Evolutionary conservation across 2,113 vertebrate genomes (phyloP), one percentile per base, ranked within the genome.

Genomic region (Thalassoma bifasciatum): DNA sequence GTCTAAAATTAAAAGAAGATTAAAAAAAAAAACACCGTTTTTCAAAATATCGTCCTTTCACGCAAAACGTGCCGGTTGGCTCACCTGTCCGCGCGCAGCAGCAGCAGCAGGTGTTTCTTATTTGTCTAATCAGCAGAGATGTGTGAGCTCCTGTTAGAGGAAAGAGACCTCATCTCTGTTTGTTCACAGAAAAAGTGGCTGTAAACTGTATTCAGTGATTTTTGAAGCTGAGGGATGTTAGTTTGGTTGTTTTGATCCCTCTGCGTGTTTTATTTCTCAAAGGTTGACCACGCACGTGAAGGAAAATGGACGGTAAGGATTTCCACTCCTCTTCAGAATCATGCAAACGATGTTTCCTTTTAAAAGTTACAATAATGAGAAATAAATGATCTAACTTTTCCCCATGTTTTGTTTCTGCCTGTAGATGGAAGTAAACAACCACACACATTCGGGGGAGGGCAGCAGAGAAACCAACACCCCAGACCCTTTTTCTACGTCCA

Each of bases 401-500:
- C 1, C 5, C n/a, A 17, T 74, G 1, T 19, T 49, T 11, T 19
- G n/a, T 38, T 57, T 8, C 21, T 42, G 72, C 19, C 26, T 66
- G 16, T 24, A 94, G 92, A 94, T 23, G 74, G 83, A 86, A 65
- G 63, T 70, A 87, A 87, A 74, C 66, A 83, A 64, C 47, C 86
- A 0, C 80, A 91, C 13, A 37, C 86, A 2, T 68, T 81, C 61
- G 90, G 88, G 53, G 24, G 26, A 19, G 93, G 88, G 36, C 89
- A 84, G 2, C 92, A 85, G 79, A 88, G 90, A 52, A 36, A 52
- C 46, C 87, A 70, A 0, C 92, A 92, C 44, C 51, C 88, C 36
- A 89, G 93, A 61, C 94, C 94, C 1, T 94, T 94, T 65, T 94
- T 94, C 88, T 94, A 93, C 22, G 92, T 94, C 47, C 94, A 94